Conservation (phyloP, 1,140 invertebrate species). For the Eumeta japonica region DNA sequence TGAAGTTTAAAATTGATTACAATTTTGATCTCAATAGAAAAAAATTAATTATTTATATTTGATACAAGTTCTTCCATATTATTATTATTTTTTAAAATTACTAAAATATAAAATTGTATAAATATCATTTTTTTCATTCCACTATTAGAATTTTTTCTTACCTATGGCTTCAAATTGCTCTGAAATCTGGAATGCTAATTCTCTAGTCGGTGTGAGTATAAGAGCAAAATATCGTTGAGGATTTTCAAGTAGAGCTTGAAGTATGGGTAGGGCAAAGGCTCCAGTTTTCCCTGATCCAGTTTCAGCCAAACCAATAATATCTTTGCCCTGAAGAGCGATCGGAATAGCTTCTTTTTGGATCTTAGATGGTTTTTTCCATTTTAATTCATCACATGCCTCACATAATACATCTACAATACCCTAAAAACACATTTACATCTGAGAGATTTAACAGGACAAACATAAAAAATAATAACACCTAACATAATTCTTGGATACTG, state of each 20-base stretch:
- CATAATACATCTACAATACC: constrained; percentile 90
- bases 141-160: no score
- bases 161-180: constrained; percentile 95
- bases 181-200: constrained; percentile 94
- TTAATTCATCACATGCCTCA: constrained; percentile 86
- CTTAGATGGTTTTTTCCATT: constrained; percentile 92
- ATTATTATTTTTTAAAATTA: background rate
- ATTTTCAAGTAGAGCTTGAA: constrained; percentile 86
- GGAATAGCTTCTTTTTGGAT: constrained; percentile 95
- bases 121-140: no score
- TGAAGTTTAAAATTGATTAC: background rate
- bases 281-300: constrained; percentile 98
- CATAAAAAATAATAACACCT: constrained; percentile 6
- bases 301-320: constrained; percentile 95
- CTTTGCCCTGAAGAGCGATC: constrained; percentile 85
- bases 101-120: no score
- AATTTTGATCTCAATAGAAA: no score
- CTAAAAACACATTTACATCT: constrained; percentile 55
- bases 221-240: constrained; percentile 94
- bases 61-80: background rate
- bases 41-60: background rate
- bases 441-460: no score
- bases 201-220: constrained; percentile 93
- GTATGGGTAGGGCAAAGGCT: constrained; percentile 93
- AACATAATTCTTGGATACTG: no score